Evolutionary conservation across 2,888 invertebrate genomes (phyloP).

Genomic region (Odontocerum albicorne): DNA sequence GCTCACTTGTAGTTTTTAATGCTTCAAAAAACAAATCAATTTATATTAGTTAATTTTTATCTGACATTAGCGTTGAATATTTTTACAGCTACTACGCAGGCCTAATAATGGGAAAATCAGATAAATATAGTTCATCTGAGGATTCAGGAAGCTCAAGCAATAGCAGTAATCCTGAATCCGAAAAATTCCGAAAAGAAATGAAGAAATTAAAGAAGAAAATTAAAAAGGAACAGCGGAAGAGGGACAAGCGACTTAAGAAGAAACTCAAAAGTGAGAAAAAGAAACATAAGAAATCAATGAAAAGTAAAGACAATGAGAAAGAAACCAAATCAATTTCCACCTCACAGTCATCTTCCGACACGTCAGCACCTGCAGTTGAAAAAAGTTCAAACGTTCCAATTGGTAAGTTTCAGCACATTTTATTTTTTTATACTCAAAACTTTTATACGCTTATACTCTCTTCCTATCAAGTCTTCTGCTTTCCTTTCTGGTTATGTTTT

Average conservation of each 20-base stretch:
- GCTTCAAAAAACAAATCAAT: too few relatives aligned
- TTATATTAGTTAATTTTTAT: too few relatives aligned
- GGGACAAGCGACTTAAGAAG: constrained; percentile 55
- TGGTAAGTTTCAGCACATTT: constrained; percentile 10
- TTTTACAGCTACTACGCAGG: too few relatives aligned
- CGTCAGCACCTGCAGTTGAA: constrained; percentile 9
- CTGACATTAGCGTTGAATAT: too few relatives aligned
- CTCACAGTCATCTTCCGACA: constrained; percentile 33
- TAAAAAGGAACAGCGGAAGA: constrained; percentile 57
- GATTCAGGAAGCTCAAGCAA: not conserved
- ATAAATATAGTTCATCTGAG: not conserved
- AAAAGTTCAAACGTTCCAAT: constrained; percentile 45
- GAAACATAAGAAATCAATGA: constrained; percentile 45
- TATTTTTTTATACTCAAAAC: not conserved
- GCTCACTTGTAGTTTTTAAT: too few relatives aligned
- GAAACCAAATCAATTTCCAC: constrained; percentile 33
- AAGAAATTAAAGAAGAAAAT: constrained; percentile 55
- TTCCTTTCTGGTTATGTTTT: too few relatives aligned
- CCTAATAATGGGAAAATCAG: constrained; percentile 13
- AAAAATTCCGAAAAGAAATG: constrained; percentile 54
- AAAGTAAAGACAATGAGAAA: constrained; percentile 28
- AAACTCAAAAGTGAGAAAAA: constrained; percentile 54
- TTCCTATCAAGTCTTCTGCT: not conserved
- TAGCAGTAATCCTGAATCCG: constrained; percentile 50
- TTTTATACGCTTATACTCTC: not conserved